These are phyloP conservation scores for Rhodeus uyekii DNA, from an alignment of 2,797 vertebrate species.

Conservation along the genomic window DNA sequence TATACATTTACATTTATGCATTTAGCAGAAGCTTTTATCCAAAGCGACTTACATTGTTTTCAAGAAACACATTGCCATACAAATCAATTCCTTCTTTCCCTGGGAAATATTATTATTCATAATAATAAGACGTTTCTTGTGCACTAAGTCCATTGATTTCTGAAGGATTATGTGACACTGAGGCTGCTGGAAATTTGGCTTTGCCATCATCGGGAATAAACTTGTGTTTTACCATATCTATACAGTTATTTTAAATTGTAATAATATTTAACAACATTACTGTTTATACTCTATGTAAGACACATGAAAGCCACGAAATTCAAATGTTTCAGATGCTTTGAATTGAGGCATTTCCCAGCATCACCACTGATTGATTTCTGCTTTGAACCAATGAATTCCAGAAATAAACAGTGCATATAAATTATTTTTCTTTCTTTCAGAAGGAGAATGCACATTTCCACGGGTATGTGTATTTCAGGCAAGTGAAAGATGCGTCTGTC, in stretches of 20 bases:
- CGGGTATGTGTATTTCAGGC: conserved; percentile 93
- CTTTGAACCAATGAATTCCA: neutral
- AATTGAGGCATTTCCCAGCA: neutral
- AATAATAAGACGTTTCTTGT: neutral
- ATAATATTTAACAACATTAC: neutral
- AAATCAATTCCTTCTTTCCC: too few relatives aligned
- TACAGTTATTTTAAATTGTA: neutral
- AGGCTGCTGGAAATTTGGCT: neutral
- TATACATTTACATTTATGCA: too few relatives aligned
- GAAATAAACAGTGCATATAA: neutral
- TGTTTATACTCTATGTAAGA: neutral
- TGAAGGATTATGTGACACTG: neutral
- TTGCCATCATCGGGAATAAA: neutral
- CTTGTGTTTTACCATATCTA: neutral
- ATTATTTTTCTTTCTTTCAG: conserved; percentile 64
- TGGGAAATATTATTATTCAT: too few relatives aligned
- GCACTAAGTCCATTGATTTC: neutral
- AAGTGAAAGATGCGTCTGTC: conserved; percentile 90
- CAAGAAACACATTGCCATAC: too few relatives aligned
- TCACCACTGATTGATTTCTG: neutral
- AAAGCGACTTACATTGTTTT: too few relatives aligned
- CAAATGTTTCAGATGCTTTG: neutral
- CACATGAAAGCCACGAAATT: too few relatives aligned
- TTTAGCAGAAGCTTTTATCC: too few relatives aligned
- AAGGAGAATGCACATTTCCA: conserved; percentile 87